Evolutionary conservation across 2,888 invertebrate genomes (phyloP), one percentile per base, ranked within the genome.

Genomic region (Brenthis daphne): DNA sequence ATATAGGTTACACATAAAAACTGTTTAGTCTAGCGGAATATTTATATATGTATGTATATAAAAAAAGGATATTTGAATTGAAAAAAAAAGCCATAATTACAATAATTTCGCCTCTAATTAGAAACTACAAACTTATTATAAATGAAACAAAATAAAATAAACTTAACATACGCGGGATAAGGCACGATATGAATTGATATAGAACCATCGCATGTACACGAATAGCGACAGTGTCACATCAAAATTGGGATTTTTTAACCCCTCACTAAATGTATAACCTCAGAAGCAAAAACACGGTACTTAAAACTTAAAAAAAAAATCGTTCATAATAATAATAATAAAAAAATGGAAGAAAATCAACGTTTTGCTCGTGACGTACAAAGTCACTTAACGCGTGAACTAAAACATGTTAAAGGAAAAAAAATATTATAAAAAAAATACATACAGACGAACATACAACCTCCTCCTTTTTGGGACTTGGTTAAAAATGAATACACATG

Each of bases 101-200:
- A 60, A 57, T 64, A 68, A 68, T 63, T 64, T 68, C 47, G 68
- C 64, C 53, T 20, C 68, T 58, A 58, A 54, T 55, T 53, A 33
- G 11, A 43, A 11, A 16, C 14, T 37, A 64, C 60, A 56, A 67
- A 51, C 48, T 54, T 50, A 64, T 57, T 63, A 57, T 58, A 67
- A 63, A 20, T 20, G 20, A 20, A 20, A 56, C 24, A 58, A 67
- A 67, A 67, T 57, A 33, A 67, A 65, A 66, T 56, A 72, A 70
- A 72, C 72, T 70, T 72, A 72, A 72, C 70, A 33, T 64, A 68
- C 58, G 65, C 56, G 68, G 63, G 66, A 43, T 74, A 74, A 74
- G 71, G 74, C 74, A 74, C 73, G 72, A 65, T 69, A 65, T 68
- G 60, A 67, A 73, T 14, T 43, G 12, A 57, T 65, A 33, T 54